These are phyloP conservation scores for Emydocephalus ijimae DNA, from an alignment of 2,113 vertebrate genomes.

Conservation along the genomic window DNA sequence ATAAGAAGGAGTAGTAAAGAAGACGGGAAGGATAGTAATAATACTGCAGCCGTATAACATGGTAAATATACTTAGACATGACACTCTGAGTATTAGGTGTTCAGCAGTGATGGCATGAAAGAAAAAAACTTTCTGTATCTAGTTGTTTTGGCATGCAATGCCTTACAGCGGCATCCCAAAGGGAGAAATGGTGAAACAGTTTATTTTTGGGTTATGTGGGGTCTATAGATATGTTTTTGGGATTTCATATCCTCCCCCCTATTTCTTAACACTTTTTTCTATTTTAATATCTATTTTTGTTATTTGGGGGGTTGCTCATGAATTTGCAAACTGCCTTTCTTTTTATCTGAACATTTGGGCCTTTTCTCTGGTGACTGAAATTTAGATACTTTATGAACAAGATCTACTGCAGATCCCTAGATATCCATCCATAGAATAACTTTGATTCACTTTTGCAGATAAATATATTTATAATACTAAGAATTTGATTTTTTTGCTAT, in stretches of 20 bases:
- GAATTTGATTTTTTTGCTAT: background rate
- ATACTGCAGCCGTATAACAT: background rate
- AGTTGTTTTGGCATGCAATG: too few species aligned
- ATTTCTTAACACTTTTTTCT: background rate
- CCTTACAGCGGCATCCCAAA: too few species aligned
- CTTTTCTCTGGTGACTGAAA: background rate
- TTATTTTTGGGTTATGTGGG: too few species aligned
- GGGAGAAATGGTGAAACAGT: too few species aligned
- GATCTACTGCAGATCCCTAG: background rate
- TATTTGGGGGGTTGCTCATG: background rate
- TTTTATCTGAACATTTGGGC: background rate
- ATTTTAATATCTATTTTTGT: background rate
- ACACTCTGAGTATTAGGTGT: background rate
- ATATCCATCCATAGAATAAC: background rate
- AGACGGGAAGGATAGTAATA: background rate
- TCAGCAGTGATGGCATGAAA: background rate
- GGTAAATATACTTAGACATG: background rate
- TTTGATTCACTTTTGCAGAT: background rate
- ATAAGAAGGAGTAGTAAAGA: background rate
- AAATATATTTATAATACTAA: background rate
- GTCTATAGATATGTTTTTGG: background rate
- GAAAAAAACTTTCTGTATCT: background rate
- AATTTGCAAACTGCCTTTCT: background rate
- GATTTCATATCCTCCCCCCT: background rate
- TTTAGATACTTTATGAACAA: background rate